Evolutionary conservation across 2,797 vertebrate genomes (phyloP), one percentile per base, ranked within the genome.

Genomic region (Pelochelys cantorii): DNA sequence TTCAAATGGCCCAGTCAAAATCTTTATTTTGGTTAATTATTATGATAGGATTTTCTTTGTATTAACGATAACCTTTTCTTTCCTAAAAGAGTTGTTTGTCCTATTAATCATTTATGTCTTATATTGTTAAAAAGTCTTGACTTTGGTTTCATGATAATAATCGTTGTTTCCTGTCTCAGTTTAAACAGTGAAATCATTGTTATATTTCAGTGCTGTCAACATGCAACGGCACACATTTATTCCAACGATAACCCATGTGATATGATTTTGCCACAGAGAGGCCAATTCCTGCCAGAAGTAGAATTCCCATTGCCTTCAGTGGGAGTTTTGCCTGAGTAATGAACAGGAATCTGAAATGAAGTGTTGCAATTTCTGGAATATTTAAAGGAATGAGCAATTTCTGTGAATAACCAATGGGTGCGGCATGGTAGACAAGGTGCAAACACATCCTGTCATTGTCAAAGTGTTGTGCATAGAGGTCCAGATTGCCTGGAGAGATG

Each of bases 101-200:
- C 85, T 60, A 53, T 94, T 96, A 97, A 87, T 92, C 84, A 90
- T 80, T 90, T 91, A 92, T 93, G 90, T 55, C 54, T n/a, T n/a
- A 95, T 95, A 94, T 95, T 95, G 92, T 97, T 95, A 62, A 90
- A 89, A 90, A 96, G 42, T 93, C 94, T 95, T 96, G 95, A 94
- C 95, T 97, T 86, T 90, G 80, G 54, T 25, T 97, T 81, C 94
- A 94, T 79, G 59, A 55, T 81, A 95, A 96, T 95, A 97, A 91
- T 94, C 90, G 89, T 56, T 87, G 56, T 48, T 97, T 97, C 95
- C 96, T 96, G 90, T 91, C 13, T n/a, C 94, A 88, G 95, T 96
- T 96, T 88, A 95, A 86, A 90, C 86, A 81, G 56, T 83, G 91
- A 83, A 90, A 93, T 92, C 65, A 95, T 95, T 96, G 95, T 96